Evolutionary conservation across 1,140 invertebrate species (phyloP).

Genomic region (Cryptotermes secundus): DNA sequence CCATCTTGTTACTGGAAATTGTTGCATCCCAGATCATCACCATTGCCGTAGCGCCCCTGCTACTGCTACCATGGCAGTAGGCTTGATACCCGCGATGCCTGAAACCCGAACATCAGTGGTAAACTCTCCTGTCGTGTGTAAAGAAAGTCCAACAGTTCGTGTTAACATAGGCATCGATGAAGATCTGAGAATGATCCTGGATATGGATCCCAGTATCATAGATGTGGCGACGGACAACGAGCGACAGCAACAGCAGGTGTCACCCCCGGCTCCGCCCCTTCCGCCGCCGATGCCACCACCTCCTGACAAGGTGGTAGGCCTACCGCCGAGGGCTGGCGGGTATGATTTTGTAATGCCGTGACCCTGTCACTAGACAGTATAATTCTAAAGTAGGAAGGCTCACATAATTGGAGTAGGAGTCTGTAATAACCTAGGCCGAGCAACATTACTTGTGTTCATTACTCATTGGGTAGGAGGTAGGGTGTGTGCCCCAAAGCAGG

Average conservation of each 20-base stretch:
- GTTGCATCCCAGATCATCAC: background rate
- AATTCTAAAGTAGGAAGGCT: too few relatives aligned
- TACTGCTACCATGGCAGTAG: background rate
- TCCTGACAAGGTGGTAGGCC: slow-evolving; percentile 40
- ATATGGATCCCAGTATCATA: slow-evolving; percentile 62
- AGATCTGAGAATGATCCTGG: slow-evolving; percentile 61
- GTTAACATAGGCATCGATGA: slow-evolving; percentile 60
- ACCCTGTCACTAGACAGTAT: background rate
- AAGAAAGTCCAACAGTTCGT: slow-evolving; percentile 42
- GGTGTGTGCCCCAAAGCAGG: too few relatives aligned
- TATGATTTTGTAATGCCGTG: slow-evolving; percentile 39
- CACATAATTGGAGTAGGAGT: too few relatives aligned
- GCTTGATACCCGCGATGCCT: background rate
- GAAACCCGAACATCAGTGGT: background rate
- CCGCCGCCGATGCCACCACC: slow-evolving; percentile 32
- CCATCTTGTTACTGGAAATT: background rate
- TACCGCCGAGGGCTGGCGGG: slow-evolving; percentile 40
- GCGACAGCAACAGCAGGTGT: background rate
- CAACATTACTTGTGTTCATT: too few relatives aligned
- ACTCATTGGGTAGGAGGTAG: too few relatives aligned
- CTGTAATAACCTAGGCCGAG: too few relatives aligned
- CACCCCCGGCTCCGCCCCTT: background rate
- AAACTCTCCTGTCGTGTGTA: background rate
- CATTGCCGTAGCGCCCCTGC: background rate
- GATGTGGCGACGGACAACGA: slow-evolving; percentile 46